Evolutionary conservation across 2,113 vertebrate species (phyloP), one percentile per base, ranked within the genome.

Genomic region (Protomyctophum bolini): DNA sequence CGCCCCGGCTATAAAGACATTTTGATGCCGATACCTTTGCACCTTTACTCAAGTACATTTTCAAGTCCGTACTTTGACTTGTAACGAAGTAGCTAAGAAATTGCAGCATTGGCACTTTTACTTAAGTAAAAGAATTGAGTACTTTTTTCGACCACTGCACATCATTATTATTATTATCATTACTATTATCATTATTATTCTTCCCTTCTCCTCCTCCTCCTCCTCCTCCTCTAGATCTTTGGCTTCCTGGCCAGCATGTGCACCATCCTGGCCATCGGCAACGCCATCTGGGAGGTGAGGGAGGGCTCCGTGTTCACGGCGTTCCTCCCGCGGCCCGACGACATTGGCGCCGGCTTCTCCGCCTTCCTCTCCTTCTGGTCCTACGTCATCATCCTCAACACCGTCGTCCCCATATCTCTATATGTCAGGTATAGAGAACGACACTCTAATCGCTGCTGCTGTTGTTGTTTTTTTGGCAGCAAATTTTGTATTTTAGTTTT

Each of bases 371-470:
- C 91, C 77, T 98, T 99, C 91, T 99, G 96, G 95, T 98, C 97
- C 8, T 99, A 99, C 0, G 91, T 99, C 89, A 98, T 99, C 77
- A 94, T 98, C 76, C 93, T 99, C 73, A 99, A 99, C 91, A 98
- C 97, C 0, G 88, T 99, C 87, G 97, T 99, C 69, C 97, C 98
- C n/a, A 98, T 98, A 81, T 99, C 98, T 0, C 97, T 99, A 69
- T 99, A 99, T 0, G 95, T 99, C 89, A 99, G 97, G 97, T 93
- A 21, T 49, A 0, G 51, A 4, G 10, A 7, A n/a, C n/a, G n/a
- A 1, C 3, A 9, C 12, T 8, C 0, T 28, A 1, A 58, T 28
- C 8, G 4, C 5, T 59, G n/a, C n/a, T n/a, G n/a, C n/a, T n/a
- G n/a, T n/a, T n/a, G 21, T 21, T 21, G 21, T 21, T 1, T 21